phyloP scores from a whole-genome alignment of 2,888 invertebrate genomes.

The Junonia oenone region DNA sequence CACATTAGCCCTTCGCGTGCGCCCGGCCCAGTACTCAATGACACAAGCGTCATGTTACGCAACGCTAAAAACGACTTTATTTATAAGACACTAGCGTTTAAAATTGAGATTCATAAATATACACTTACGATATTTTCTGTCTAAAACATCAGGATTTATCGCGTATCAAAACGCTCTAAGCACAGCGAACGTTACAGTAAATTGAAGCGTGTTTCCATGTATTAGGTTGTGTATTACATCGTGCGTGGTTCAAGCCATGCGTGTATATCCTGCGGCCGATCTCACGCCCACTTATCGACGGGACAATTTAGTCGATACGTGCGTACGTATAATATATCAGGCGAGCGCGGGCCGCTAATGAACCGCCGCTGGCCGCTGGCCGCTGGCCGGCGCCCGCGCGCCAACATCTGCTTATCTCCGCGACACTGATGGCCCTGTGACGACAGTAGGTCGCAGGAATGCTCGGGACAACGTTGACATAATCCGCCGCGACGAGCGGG shows the following conservation, averaged over 20 bases:
- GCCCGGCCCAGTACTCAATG: conserved; percentile 38
- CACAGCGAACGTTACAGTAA: conserved; percentile 1
- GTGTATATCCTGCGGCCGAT: conserved; percentile 28
- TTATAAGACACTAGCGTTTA: not conserved
- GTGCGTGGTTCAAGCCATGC: not conserved
- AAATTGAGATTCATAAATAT: not conserved
- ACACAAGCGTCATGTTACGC: not conserved
- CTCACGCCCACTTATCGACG: conserved; percentile 70
- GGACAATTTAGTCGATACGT: conserved; percentile 64
- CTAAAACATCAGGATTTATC: not conserved
- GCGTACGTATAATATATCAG: conserved; percentile 63
- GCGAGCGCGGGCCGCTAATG: conserved; percentile 26
- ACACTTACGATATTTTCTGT: not conserved
- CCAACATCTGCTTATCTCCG: conserved; percentile 18
- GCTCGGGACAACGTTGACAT: conserved; percentile 1
- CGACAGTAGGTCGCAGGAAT: conserved; percentile 16
- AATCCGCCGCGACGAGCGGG: not conserved
- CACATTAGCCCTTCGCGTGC: conserved; percentile 62
- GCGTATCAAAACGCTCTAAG: conserved; percentile 1
- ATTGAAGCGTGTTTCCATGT: not conserved
- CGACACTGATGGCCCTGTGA: conserved; percentile 12
- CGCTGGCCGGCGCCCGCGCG: not conserved
- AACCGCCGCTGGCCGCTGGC: conserved; percentile 8
- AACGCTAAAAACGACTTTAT: not conserved
- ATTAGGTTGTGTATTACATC: conserved; percentile 20